Evolutionary conservation across 2,113 vertebrate genomes (phyloP), one percentile per base, ranked within the genome.

Genomic region (Archocentrus centrarchus): DNA sequence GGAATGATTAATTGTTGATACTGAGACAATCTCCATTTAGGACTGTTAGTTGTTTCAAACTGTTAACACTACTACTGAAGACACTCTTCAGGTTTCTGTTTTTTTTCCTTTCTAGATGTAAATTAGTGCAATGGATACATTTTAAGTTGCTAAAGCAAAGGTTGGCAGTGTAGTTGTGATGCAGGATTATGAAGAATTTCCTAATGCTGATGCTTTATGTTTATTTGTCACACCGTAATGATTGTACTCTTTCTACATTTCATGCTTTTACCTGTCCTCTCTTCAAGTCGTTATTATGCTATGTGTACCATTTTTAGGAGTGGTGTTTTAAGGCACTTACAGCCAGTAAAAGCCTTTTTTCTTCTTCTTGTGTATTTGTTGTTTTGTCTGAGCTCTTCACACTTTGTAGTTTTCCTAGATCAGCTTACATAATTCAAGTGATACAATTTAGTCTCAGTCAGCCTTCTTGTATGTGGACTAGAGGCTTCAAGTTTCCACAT

Each of bases 301-400:
- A 35, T 17, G 1, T 73, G 27, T 20, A 53, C 30, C 18, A 53
- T 70, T 68, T 68, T 53, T 53, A 53, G 44, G 3, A 73, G 0
- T 0, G 2, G 47, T 1, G 0, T 55, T 22, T 58, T 11, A 11
- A 22, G 20, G 9, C 53, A 55, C 6, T 32, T 70, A 18, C 50
- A 70, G 41, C 24, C 24, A 53, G 44, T 73, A 32, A 73, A 53
- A 73, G 27, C 44, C 53, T 32, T 73, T 73, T 73, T 35, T 32
- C 18, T 73, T 73, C 55, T 55, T 55, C 27, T 35, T 35, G 47
- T 7, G 53, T 53, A 0, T 35, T 55, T 73, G 18, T 8, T 20
- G 18, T 55, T 55, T 73, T 55, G 3, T 73, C 18, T 55, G 47
- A 35, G 11, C 66, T 73, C 44, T 32, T 8, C 66, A 53, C 44